phyloP scores from a whole-genome alignment of 2,113 vertebrate genomes.

The Balaeniceps rex region DNA sequence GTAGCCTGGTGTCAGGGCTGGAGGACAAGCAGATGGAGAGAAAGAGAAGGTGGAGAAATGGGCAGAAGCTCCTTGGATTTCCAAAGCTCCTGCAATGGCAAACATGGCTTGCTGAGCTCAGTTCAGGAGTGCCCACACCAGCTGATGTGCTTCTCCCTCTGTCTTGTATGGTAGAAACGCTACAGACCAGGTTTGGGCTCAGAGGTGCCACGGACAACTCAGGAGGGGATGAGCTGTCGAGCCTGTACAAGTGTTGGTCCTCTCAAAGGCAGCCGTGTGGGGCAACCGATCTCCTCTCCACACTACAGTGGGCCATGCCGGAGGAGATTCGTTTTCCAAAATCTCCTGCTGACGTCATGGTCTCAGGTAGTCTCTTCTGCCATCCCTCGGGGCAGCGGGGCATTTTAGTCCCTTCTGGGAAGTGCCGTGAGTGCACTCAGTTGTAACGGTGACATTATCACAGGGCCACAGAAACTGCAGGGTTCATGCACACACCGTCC shows the following conservation, averaged over 20 bases:
- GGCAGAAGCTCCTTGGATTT: background rate
- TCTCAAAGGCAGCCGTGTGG: background rate
- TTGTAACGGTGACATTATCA: background rate
- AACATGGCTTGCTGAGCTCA: background rate
- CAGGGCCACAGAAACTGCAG: background rate
- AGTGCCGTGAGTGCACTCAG: accelerated
- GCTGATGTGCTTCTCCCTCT: background rate
- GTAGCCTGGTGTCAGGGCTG: background rate
- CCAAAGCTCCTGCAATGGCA: background rate
- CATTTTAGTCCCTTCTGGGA: background rate
- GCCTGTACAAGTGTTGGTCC: background rate
- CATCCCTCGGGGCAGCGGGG: accelerated
- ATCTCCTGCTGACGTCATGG: background rate
- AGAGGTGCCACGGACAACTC: accelerated
- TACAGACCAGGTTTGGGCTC: background rate
- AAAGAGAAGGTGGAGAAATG: background rate
- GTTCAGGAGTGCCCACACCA: background rate
- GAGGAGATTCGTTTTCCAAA: background rate
- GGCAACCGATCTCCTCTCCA: too few relatives aligned
- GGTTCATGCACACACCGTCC: accelerated
- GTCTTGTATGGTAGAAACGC: accelerated
- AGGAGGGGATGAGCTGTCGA: background rate
- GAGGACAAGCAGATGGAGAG: background rate
- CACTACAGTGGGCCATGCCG: accelerated
- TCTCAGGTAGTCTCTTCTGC: background rate